A percentile compares a stretch with the other conserved stretches of the same genome.
Evolutionary conservation across 2,888 invertebrate genomes (phyloP).

Genomic region (Lycophotia porphyrea): DNA sequence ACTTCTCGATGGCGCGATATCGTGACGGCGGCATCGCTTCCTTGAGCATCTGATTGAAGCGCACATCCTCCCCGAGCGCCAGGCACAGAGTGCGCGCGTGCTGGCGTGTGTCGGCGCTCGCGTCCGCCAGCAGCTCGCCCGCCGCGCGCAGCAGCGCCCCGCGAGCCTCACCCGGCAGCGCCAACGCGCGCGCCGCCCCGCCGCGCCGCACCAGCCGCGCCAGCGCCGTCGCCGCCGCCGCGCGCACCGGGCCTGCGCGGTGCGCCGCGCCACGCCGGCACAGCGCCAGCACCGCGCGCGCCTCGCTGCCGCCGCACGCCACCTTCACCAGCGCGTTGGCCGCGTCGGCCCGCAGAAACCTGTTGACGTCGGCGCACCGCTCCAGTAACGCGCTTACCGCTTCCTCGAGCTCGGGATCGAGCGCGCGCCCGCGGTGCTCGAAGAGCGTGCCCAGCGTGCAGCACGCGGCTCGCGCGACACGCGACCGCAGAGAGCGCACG

Average conservation of each 20-base stretch:
- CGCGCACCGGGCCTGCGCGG: constrained; percentile 96
- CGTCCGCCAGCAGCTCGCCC: constrained; percentile 96
- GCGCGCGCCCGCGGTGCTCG: constrained; percentile 88
- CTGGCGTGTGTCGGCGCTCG: constrained; percentile 95
- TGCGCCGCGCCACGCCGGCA: constrained; percentile 93
- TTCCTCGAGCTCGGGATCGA: constrained; percentile 96
- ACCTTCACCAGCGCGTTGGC: constrained; percentile 95
- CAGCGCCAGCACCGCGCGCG: constrained; percentile 92
- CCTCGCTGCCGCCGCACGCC: constrained; percentile 93
- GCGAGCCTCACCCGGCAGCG: constrained; percentile 93
- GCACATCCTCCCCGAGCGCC: constrained; percentile 92
- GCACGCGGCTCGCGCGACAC: constrained; percentile 97
- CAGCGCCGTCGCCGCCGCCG: constrained; percentile 95
- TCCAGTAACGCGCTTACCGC: constrained; percentile 95
- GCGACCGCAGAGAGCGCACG: constrained; percentile 97
- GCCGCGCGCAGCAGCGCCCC: constrained; percentile 95
- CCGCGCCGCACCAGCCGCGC: constrained; percentile 93
- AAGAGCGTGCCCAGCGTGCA: constrained; percentile 95
- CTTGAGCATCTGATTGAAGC: constrained; percentile 93
- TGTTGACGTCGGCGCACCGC: constrained; percentile 98
- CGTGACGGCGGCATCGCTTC: constrained; percentile 95
- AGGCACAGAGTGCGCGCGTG: constrained; percentile 95
- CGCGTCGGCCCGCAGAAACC: constrained; percentile 97
- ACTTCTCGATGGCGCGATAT: constrained; percentile 95
- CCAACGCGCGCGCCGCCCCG: constrained; percentile 93